Evolutionary conservation across 2,888 invertebrate genomes (phyloP), one percentile per base, ranked within the genome.

Genomic region (Drosophila recens): DNA sequence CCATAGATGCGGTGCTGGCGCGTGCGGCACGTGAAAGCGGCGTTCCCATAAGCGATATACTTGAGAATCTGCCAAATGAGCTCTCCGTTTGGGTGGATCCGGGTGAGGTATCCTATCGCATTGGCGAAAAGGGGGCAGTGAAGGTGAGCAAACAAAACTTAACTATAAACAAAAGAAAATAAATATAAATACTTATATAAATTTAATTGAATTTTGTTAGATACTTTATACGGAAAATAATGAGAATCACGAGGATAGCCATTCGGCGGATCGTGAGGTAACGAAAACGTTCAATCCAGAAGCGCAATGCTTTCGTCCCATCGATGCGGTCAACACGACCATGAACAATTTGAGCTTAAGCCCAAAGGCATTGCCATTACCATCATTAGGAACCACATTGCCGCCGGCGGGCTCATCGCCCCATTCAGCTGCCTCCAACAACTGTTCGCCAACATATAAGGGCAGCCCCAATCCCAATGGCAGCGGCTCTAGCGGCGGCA

Each of bases 31-130:
- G 96, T 79, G 97, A 98, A 91, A 97, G 98, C 81, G 98, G 98
- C 20, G 97, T 99, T 0, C 97, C 98, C 59, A 96, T 99, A 76
- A 95, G 96, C 82, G 99, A 99, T 93, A 97, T 99, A 77, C 94
- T 98, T 72, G 98, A 98, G 93, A 98, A 98, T 93, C 94, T 99
- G 64, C 99, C 99, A 4, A 95, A 96, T 87, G 99, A 99, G 90
- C 94, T 99, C 79, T 98, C 98, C 66, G 97, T 99, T 56, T 99
- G 99, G 99, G 97, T 99, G 64, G 99, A 99, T 93, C 99, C 99
- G 72, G 98, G 98, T 77, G 97, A 98, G 93, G 98, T 98, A 38
- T 97, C 97, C 90, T 99, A 98, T 94, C 96, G 98, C 80, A 97
- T 99, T 92, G 98, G 98, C 53, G 99, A 99, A 93, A 98, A 98